Percentiles rank a stretch among this genome's conserved stretches.
Conservation (phyloP, 2,888 invertebrate species). For the Heterodera filipjevi region DNA sequence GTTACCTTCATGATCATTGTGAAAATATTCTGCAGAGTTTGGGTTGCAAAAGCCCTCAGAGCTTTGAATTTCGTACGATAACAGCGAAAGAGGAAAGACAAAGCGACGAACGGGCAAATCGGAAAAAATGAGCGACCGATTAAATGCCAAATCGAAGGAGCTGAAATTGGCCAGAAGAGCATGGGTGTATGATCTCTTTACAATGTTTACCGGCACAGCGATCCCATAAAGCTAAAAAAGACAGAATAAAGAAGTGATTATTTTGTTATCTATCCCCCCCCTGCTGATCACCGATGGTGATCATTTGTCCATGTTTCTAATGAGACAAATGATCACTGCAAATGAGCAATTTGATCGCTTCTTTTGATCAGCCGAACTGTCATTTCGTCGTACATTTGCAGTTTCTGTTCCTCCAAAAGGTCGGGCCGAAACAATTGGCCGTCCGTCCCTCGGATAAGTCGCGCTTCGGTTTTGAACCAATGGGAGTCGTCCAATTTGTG, state of each 20-base stretch:
- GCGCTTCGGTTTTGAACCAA: conserved; percentile 54
- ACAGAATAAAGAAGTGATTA: no score
- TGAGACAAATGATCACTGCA: no score
- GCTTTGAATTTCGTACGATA: conserved; percentile 48
- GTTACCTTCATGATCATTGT: conserved; percentile 51
- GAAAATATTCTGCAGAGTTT: conserved; percentile 54
- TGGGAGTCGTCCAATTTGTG: conserved; percentile 39
- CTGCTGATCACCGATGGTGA: no score
- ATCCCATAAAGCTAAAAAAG: conserved; percentile 47
- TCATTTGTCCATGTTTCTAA: no score
- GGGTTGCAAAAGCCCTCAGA: conserved; percentile 58
- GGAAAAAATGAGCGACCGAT: conserved; percentile 35
- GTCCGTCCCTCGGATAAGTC: conserved; percentile 54
- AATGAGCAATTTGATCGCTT: not conserved
- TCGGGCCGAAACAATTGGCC: conserved; percentile 56
- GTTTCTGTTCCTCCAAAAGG: not conserved
- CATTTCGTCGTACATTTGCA: not conserved
- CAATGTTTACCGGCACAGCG: conserved; percentile 49
- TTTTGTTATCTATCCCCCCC: not conserved
- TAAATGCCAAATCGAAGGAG: conserved; percentile 52
- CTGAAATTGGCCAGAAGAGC: conserved; percentile 34
- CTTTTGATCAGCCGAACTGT: not conserved
- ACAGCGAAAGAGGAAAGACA: conserved; percentile 45
- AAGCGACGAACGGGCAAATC: conserved; percentile 52
- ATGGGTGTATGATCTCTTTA: not conserved